Percentiles rank a stretch among this genome's conserved stretches.
These are phyloP conservation scores for Ornithorhynchus anatinus DNA, from an alignment of 2,113 vertebrate genomes.

Conservation along the genomic window DNA sequence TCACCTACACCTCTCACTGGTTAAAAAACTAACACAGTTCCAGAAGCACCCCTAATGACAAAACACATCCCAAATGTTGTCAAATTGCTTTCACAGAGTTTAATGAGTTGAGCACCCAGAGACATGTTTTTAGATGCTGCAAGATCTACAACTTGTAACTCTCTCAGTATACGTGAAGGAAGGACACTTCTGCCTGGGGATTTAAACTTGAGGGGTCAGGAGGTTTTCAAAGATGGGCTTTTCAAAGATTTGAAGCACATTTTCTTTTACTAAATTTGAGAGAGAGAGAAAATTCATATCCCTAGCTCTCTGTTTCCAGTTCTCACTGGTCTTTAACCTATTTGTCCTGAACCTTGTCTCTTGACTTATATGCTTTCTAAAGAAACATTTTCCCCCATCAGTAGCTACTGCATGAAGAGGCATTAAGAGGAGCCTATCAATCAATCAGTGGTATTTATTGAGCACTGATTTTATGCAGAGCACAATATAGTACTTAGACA, in stretches of 20 bases:
- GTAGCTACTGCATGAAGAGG: no score
- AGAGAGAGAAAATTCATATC: background rate
- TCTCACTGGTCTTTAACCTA: background rate
- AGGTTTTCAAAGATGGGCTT: slow-evolving; percentile 2
- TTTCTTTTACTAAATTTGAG: slow-evolving; percentile 29
- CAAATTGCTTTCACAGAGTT: slow-evolving; percentile 52
- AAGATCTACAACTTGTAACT: slow-evolving; percentile 14
- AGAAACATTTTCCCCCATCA: no score
- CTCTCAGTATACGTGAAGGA: slow-evolving; percentile 18
- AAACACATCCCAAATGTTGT: slow-evolving; percentile 30
- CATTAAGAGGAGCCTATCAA: no score
- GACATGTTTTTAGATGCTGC: background rate
- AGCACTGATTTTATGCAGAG: no score
- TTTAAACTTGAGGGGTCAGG: background rate
- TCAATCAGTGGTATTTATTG: no score
- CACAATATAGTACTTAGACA: no score
- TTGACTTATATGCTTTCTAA: background rate
- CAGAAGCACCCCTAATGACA: slow-evolving; percentile 37
- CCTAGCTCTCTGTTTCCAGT: background rate
- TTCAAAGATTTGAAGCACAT: slow-evolving; percentile 4
- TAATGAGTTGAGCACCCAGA: slow-evolving; percentile 42
- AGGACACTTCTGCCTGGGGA: background rate
- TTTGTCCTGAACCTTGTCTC: background rate
- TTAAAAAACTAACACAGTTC: slow-evolving; percentile 13
- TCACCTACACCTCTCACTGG: slow-evolving; percentile 14